Base-by-base conservation (phyloP, 2,888 invertebrate genomes). In the Melanostoma mellinum region DNA sequence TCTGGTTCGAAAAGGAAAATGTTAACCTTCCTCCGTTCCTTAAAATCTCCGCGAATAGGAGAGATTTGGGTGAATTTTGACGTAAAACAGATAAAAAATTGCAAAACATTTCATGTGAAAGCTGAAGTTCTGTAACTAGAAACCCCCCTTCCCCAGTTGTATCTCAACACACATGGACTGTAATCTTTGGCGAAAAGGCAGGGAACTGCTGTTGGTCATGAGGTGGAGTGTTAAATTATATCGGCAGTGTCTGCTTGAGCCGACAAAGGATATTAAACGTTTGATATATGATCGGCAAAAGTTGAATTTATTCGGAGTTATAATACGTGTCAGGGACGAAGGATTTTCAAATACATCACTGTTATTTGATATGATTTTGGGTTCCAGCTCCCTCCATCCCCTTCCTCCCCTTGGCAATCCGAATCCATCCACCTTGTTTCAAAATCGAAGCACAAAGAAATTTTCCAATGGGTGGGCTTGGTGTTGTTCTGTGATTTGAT, bases 201-300 rank as follows among this genome's bases (percentile, higher is more conserved):
- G 0, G 20, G 38, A 20, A 20, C 20, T 20, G 20, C n/a, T 52
- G 32, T 56, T 38, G 56, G 58, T 42, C 52, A 40, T 35, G 35
- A 20, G 38, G 38, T 9, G 20, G 55, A 46, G 67, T 67, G 73
- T 78, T 78, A 65, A 74, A 65, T 82, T 82, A 82, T 82, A 63
- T 38, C 38, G n/a, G n/a, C 44, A 20, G 20, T 20, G 20, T n/a
- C 50, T 72, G 61, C 36, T 58, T 53, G 48, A 44, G 56, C 63
- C 30, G 10, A 50, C n/a, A 71, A 50, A 75, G 67, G 56, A 75
- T 84, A 84, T 78, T 79, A 84, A 84, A 71, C 78, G 55, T 84
- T 74, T 84, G 84, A 79, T 71, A 84, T 84, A 79, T 74, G 84
- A 84, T 75, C 74, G 9, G 4, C 6, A 52, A 38, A 73, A 68